These are phyloP conservation scores for Leptinotarsa defecta DNA, from an alignment of 1,140 invertebrate genomes.

Conservation along the genomic window DNA sequence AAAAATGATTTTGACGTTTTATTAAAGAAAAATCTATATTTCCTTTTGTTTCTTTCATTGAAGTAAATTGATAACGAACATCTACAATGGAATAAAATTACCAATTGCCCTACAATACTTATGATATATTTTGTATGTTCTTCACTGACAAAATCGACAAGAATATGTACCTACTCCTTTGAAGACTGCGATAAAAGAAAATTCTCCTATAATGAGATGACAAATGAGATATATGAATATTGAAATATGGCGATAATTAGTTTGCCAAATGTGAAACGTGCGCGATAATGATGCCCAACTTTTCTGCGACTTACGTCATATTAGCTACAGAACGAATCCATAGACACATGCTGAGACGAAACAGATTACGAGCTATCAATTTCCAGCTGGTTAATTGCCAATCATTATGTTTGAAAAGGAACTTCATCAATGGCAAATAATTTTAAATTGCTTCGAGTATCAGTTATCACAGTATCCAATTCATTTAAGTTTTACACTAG, in stretches of 20 bases:
- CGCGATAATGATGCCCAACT: constrained; percentile 2
- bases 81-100: too few species aligned
- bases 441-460: background rate
- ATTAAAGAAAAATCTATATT: too few species aligned
- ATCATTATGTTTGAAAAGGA: background rate
- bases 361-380: constrained; percentile 8
- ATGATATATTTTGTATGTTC: too few species aligned
- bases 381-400: constrained; percentile 1
- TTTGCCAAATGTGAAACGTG: background rate
- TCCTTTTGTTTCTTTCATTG: too few species aligned
- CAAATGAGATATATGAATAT: background rate
- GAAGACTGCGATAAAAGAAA: too few species aligned
- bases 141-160: too few species aligned
- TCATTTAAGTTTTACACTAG: too few species aligned
- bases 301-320: background rate
- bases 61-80: too few species aligned
- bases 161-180: too few species aligned
- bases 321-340: background rate
- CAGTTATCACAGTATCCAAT: background rate
- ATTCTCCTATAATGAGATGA: too few species aligned
- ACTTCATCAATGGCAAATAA: background rate
- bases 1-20: too few species aligned
- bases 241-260: background rate
- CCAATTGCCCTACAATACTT: too few species aligned
- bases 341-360: constrained; percentile 3